Percentiles rank a stretch among this genome's conserved stretches.
Evolutionary conservation across 2,797 vertebrate genomes (phyloP).

Genomic region (Sciaenops ocellatus): DNA sequence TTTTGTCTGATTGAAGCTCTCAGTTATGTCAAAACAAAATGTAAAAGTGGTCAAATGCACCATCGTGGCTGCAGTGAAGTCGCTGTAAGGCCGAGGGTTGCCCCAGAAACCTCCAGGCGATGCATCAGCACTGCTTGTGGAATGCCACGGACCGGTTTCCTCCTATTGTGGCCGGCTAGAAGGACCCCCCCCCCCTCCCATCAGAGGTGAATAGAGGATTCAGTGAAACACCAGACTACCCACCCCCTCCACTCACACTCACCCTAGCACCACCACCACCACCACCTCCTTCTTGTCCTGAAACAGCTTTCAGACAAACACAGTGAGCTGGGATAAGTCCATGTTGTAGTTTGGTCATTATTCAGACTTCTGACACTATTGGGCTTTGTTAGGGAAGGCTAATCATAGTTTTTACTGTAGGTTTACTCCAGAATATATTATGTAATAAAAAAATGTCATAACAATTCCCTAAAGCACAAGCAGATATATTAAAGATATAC

Average conservation of each 20-base stretch:
- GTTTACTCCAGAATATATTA: background rate
- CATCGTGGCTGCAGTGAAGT: background rate
- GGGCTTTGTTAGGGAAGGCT: background rate
- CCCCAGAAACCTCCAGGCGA: constrained; percentile 85
- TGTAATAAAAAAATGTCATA: too few relatives aligned
- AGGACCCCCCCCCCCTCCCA: constrained; percentile 35
- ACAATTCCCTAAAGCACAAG: too few relatives aligned
- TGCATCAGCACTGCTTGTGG: constrained; percentile 78
- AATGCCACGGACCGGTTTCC: constrained; percentile 81
- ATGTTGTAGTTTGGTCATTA: background rate
- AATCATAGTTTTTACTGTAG: background rate
- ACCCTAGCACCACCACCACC: background rate
- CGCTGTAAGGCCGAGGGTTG: constrained; percentile 69
- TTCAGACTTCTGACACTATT: background rate
- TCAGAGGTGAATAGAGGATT: constrained; percentile 77
- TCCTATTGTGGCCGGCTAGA: constrained; percentile 78
- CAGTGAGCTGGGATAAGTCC: constrained; percentile 1
- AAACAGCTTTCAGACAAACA: constrained; percentile 16
- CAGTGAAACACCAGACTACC: constrained; percentile 47
- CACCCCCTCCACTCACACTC: constrained; percentile 18
- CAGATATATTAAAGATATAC: too few relatives aligned
- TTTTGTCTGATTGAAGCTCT: background rate
- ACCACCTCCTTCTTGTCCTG: constrained; percentile 5
- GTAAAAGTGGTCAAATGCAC: background rate
- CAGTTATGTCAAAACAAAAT: background rate